phyloP scores from a whole-genome alignment of 2,888 invertebrate species.

The Archaeoteleia sp. region DNA sequence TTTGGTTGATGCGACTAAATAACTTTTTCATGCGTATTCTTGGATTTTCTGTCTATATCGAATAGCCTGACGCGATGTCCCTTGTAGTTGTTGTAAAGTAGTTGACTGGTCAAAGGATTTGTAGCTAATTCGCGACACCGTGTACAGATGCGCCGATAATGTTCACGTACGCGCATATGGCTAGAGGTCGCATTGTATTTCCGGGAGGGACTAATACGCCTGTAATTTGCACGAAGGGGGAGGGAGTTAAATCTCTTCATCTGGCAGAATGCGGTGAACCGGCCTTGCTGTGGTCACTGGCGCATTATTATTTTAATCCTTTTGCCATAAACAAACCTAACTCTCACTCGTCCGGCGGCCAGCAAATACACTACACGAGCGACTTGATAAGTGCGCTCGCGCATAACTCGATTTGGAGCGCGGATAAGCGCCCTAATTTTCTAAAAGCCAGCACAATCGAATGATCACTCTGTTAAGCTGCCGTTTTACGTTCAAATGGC shows the following conservation, averaged over 20 bases:
- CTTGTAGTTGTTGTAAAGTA: too few species aligned
- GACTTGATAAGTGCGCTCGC: constrained; percentile 34
- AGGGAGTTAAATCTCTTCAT: constrained; percentile 65
- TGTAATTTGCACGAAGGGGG: constrained; percentile 57
- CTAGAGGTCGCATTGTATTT: too few species aligned
- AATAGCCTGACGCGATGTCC: too few species aligned
- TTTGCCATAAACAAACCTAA: constrained; percentile 41
- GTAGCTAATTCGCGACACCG: too few species aligned
- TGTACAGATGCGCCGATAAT: too few species aligned
- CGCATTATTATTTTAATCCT: constrained; percentile 71
- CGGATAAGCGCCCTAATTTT: constrained; percentile 28
- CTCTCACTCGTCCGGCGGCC: constrained; percentile 13
- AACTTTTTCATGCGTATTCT: too few species aligned
- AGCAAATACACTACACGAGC: constrained; percentile 26
- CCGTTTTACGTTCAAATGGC: not conserved
- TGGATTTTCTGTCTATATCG: too few species aligned
- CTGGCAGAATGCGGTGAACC: constrained; percentile 60
- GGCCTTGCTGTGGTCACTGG: constrained; percentile 56
- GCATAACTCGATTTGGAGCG: constrained; percentile 24
- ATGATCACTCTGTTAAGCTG: constrained; percentile 1
- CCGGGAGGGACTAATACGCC: constrained; percentile 61
- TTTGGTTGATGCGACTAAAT: too few species aligned
- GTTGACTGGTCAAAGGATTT: too few species aligned
- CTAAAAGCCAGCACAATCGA: constrained; percentile 5
- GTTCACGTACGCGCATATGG: too few species aligned